phyloP scores from a whole-genome alignment of 2,113 vertebrate genomes.

The Procavia capensis region DNA sequence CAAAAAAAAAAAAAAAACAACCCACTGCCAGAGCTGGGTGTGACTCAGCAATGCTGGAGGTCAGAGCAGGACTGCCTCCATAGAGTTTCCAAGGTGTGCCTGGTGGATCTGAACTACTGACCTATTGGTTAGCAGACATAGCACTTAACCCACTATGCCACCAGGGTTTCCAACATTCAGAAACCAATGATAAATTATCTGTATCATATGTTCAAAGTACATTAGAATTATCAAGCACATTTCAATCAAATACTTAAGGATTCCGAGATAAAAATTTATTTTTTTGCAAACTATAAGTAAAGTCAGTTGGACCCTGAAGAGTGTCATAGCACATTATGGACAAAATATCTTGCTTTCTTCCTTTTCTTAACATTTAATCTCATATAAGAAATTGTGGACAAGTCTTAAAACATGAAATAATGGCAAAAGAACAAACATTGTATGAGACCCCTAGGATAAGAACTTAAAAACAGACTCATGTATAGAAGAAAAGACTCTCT shows the following conservation, averaged over 20 bases:
- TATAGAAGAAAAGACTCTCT: too few species aligned
- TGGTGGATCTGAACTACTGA: too few species aligned
- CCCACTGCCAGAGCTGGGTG: too few species aligned
- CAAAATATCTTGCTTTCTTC: conserved; percentile 5
- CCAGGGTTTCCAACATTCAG: conserved; percentile 36
- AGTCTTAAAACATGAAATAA: conserved; percentile 48
- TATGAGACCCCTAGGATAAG: too few species aligned
- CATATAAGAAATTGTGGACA: not conserved
- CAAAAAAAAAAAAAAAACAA: too few species aligned
- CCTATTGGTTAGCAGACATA: too few species aligned
- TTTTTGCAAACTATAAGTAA: conserved; percentile 40
- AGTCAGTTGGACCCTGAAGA: not conserved
- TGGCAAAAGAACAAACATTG: too few species aligned
- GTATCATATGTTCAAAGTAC: not conserved
- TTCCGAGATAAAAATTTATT: not conserved
- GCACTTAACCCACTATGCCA: too few species aligned
- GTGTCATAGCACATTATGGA: not conserved
- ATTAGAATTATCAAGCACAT: not conserved
- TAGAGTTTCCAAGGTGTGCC: too few species aligned
- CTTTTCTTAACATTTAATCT: conserved; percentile 39
- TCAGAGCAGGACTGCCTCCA: too few species aligned
- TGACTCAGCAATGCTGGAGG: too few species aligned
- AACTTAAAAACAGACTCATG: too few species aligned
- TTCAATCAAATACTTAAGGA: conserved; percentile 48
- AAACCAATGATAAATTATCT: conserved; percentile 24